Conservation (phyloP, 1,140 invertebrate species). For the Cyclina sinensis region DNA sequence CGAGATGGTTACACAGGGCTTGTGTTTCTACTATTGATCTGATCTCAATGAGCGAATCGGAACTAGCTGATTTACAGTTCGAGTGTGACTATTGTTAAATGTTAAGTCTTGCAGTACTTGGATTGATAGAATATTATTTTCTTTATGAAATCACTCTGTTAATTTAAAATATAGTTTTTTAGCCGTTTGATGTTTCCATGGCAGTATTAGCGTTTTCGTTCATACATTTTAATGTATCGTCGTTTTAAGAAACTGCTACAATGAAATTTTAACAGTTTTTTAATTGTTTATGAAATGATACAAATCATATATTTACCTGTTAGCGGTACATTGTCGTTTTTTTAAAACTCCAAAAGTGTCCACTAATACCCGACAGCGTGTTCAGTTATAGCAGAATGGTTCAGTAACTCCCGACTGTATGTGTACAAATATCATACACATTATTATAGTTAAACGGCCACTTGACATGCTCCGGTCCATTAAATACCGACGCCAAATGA, state of each 20-base stretch:
- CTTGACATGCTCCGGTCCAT: neutral
- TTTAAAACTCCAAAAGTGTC: neutral
- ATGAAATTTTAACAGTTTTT: neutral
- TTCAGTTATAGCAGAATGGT: too few species aligned
- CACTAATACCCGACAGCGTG: too few species aligned
- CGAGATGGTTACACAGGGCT: neutral
- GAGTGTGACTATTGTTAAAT: slow-evolving; percentile 10
- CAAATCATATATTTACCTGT: neutral
- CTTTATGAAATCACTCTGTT: too few species aligned
- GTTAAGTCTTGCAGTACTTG: too few species aligned
- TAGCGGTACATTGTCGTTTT: neutral
- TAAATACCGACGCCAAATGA: too few species aligned
- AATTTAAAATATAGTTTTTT: neutral
- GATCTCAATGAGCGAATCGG: neutral
- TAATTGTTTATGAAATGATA: slow-evolving; percentile 3
- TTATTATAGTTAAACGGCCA: neutral
- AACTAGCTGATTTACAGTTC: slow-evolving; percentile 10
- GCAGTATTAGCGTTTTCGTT: neutral
- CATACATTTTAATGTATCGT: neutral
- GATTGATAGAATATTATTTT: too few species aligned
- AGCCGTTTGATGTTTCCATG: neutral
- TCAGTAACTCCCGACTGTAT: neutral
- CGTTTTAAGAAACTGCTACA: neutral
- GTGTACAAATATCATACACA: neutral
- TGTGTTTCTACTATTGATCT: neutral